These are phyloP conservation scores for Actinia tenebrosa DNA, from an alignment of 64 coral and sea anemone genomes.

Conservation along the genomic window DNA sequence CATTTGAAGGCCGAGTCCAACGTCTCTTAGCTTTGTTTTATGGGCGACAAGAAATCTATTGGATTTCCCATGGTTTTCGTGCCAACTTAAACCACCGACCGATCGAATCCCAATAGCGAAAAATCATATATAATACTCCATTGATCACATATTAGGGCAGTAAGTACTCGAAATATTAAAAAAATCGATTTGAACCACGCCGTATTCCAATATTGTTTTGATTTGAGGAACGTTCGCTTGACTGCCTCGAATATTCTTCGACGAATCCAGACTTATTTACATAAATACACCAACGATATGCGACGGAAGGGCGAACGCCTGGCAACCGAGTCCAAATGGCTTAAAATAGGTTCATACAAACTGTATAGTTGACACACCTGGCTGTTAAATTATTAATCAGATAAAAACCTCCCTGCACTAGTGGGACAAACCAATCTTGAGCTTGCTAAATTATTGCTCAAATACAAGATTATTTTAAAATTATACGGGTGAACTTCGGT, in stretches of 20 bases:
- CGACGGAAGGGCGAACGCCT: conserved; percentile 24
- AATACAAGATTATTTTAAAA: not conserved
- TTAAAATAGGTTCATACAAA: conserved; percentile 1
- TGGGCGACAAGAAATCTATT: not conserved
- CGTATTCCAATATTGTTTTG: conserved; percentile 23
- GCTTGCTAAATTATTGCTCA: not conserved
- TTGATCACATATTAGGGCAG: not conserved
- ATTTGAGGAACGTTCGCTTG: conserved; percentile 9
- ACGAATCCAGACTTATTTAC: not conserved
- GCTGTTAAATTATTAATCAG: conserved; percentile 11
- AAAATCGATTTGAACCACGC: not conserved
- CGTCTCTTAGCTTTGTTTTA: not conserved
- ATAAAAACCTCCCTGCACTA: not conserved
- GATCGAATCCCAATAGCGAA: not conserved
- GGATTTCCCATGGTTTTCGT: not conserved
- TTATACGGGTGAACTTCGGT: not conserved
- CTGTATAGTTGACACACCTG: conserved; percentile 13
- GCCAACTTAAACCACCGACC: not conserved
- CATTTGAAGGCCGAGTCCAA: not conserved
- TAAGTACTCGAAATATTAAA: not conserved
- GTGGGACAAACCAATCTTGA: not conserved
- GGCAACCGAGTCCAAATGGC: conserved; percentile 4
- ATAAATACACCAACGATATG: conserved; percentile 12
- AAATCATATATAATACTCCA: not conserved
- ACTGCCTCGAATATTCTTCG: conserved; percentile 11